These are phyloP conservation scores for Cheirogaleus major DNA, from an alignment of 2,797 vertebrate genomes.

Conservation along the genomic window DNA sequence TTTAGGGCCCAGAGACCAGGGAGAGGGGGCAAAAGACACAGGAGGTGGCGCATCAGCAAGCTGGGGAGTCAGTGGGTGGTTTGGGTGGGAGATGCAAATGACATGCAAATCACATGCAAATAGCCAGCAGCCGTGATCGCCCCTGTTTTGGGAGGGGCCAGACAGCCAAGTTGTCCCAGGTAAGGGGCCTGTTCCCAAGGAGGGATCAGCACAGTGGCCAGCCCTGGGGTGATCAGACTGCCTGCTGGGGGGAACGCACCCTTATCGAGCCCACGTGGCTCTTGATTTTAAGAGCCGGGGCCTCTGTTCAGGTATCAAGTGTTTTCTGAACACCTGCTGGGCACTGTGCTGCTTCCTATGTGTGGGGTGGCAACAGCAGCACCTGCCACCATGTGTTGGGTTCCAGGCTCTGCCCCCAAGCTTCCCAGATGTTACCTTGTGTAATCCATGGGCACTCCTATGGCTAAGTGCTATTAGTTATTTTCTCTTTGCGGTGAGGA, in stretches of 20 bases:
- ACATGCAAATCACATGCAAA: neutral
- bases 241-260: neutral
- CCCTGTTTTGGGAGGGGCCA: neutral
- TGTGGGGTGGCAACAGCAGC: neutral
- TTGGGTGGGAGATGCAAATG: neutral
- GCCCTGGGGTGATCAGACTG: neutral
- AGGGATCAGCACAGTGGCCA: neutral
- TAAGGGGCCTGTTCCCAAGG: neutral
- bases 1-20: neutral
- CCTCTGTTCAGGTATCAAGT: neutral
- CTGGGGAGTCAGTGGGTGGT: neutral
- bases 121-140: neutral
- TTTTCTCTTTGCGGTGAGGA: neutral
- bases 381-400: fast-evolving
- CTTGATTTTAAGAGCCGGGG: neutral
- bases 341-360: neutral
- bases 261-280: neutral
- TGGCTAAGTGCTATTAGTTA: neutral
- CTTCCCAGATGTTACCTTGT: neutral
- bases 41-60: neutral
- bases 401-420: no score
- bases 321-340: neutral
- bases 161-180: neutral
- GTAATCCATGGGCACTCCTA: neutral
- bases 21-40: no score